Base-by-base conservation (phyloP, 1,140 invertebrate genomes). In the Lordiphosa clarofinis region DNA sequence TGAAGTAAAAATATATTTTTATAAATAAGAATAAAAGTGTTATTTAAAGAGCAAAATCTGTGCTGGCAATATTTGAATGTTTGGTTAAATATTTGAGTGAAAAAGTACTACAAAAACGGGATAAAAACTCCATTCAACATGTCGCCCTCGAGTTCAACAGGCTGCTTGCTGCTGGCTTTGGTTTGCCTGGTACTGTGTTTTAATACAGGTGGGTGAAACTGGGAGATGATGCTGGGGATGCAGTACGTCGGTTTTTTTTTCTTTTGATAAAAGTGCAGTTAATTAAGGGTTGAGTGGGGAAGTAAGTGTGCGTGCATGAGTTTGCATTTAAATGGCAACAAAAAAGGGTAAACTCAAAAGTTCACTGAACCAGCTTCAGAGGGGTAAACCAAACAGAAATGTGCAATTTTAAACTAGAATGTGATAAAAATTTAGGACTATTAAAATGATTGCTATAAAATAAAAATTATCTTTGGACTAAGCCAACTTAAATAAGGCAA, bases 191-290 rank as follows among this genome's bases (percentile, higher is more conserved):
- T 75, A 12, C 38, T 73, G 39, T 53, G 66, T 47, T 49, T 76
- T n/a, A 76, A 69, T 73, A 52, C 76, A 76, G 76, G 76, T 82
- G 67, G 48, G 76, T 82, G 7, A 33, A 4, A 6, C 13, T 11
- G 15, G 48, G 13, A 40, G 6, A 31, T 7, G 35, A 21, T 21
- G 21, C 4, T 21, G 8, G 19, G 28, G 8, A 15, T 40, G 9
- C 39, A 19, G 39, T 73, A 28, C 48, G 55, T n/a, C n/a, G n/a
- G n/a, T n/a, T n/a, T n/a, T 21, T 49, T 54, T 63, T 58, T 53
- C 47, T 9, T 28, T 54, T 44, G 70, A 57, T 75, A 35, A 44
- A 68, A 47, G n/a, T 48, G 68, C 21, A 31, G 63, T 68, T 82
- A 82, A 82, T 82, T 82, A 82, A 65, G 62, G 13, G 39, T 15